Evolutionary conservation across 2,797 vertebrate species (phyloP).

Genomic region (Cynodonichthys magdalenae): DNA sequence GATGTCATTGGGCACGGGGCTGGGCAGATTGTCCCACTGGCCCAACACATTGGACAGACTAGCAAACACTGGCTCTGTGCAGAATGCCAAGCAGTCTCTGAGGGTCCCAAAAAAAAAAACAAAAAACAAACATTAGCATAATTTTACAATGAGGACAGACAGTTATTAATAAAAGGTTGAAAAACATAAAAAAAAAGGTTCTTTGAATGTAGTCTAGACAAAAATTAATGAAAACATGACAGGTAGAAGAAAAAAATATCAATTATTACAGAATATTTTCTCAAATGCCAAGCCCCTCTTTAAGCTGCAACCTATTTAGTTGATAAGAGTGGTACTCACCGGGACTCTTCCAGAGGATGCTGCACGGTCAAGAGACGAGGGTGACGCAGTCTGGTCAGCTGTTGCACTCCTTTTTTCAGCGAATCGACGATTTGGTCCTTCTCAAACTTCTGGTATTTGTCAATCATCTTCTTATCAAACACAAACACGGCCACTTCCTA

Average conservation of each 20-base stretch:
- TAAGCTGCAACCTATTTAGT: constrained; percentile 20
- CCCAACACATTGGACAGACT: constrained; percentile 97
- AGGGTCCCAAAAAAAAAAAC: constrained; percentile 13
- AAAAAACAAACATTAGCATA: constrained; percentile 1
- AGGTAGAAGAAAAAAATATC: constrained; percentile 5
- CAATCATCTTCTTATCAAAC: constrained; percentile 96
- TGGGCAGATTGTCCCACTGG: constrained; percentile 94
- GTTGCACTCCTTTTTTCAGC: constrained; percentile 94
- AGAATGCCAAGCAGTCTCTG: constrained; percentile 98
- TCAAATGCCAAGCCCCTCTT: constrained; percentile 17
- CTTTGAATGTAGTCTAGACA: background rate
- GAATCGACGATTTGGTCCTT: constrained; percentile 97
- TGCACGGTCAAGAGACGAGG: constrained; percentile 96
- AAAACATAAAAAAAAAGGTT: background rate
- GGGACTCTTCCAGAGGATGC: constrained; percentile 96
- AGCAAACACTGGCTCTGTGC: constrained; percentile 96
- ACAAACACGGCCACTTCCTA: constrained; percentile 99
- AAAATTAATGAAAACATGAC: background rate
- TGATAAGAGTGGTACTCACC: constrained; percentile 76
- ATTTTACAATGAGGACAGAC: too few species aligned
- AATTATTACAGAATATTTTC: constrained; percentile 21
- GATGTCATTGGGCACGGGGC: constrained; percentile 90
- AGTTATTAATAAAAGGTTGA: too few species aligned
- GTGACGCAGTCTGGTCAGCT: constrained; percentile 94
- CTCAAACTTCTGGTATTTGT: constrained; percentile 97